A percentile compares a stretch with the other conserved stretches of the same genome.
Conservation (phyloP, 2,797 vertebrate genomes). For the Phrynocephalus guinanensis region DNA sequence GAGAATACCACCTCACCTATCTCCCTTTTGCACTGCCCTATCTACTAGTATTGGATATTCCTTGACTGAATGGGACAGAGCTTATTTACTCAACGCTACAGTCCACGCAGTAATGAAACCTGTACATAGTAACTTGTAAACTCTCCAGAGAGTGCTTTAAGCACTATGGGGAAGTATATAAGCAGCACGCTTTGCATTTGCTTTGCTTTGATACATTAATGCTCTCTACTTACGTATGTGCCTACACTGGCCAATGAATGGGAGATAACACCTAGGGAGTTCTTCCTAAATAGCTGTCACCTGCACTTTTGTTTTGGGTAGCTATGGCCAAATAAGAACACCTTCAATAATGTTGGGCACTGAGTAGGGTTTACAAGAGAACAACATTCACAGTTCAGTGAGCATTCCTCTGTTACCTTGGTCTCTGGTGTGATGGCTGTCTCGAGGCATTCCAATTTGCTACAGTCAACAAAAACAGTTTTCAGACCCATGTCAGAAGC, state of each 20-base stretch:
- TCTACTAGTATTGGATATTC: not conserved
- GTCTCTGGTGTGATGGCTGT: conserved; percentile 88
- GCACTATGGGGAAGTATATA: too few species aligned
- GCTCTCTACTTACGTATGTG: not conserved
- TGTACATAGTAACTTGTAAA: too few species aligned
- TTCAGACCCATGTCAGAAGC: conserved; percentile 82
- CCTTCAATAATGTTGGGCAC: not conserved
- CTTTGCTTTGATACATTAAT: not conserved
- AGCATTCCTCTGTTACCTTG: conserved; percentile 81
- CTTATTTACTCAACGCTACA: not conserved
- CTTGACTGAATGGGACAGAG: not conserved
- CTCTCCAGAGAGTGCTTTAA: too few species aligned
- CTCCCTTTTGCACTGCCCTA: not conserved
- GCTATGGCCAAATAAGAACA: not conserved
- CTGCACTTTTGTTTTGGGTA: not conserved
- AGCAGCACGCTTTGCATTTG: too few species aligned
- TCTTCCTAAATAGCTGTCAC: not conserved
- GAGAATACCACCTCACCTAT: not conserved
- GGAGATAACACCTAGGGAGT: not conserved
- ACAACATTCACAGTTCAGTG: not conserved
- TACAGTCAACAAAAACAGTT: conserved; percentile 86
- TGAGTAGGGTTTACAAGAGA: not conserved
- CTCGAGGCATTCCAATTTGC: conserved; percentile 82
- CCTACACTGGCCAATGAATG: not conserved
- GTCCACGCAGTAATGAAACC: not conserved